Evolutionary conservation across 2,113 vertebrate genomes (phyloP).

Genomic region (Chrysemys picta): DNA sequence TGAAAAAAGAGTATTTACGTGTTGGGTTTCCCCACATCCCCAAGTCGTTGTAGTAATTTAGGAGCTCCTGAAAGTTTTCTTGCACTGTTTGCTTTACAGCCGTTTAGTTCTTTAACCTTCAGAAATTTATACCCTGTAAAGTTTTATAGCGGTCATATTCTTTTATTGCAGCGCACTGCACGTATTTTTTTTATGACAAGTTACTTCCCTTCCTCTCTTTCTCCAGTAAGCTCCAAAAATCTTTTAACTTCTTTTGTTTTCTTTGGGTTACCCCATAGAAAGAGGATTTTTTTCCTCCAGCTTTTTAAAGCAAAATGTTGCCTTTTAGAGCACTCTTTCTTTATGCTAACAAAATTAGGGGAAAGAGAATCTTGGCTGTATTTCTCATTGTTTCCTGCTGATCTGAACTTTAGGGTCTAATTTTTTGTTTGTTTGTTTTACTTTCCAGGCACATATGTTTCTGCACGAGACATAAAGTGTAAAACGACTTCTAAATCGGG

Average conservation of each 20-base stretch:
- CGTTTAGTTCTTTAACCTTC: constrained; percentile 99
- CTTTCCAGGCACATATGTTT: not conserved
- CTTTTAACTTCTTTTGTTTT: constrained; percentile 58
- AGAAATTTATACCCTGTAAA: constrained; percentile 99
- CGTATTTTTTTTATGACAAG: constrained; percentile 86
- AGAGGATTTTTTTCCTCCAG: not conserved
- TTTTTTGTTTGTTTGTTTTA: not conserved
- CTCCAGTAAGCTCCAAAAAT: constrained; percentile 47
- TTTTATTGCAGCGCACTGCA: constrained; percentile 95
- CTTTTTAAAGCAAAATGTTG: constrained; percentile 40
- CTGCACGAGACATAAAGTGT: constrained; percentile 22
- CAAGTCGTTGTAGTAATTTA: constrained; percentile 75
- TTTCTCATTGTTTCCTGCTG: constrained; percentile 28
- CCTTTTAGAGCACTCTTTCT: not conserved
- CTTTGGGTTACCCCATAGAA: not conserved
- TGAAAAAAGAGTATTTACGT: constrained; percentile 26
- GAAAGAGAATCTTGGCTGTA: not conserved
- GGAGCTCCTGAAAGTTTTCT: constrained; percentile 84
- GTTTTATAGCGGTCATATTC: constrained; percentile 99
- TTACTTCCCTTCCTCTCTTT: constrained; percentile 80
- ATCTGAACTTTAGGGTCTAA: not conserved
- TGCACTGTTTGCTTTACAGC: constrained; percentile 96
- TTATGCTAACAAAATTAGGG: constrained; percentile 37
- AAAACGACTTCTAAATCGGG: not conserved
- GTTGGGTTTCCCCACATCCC: constrained; percentile 46